These are phyloP conservation scores for Rugalucina vietnamica DNA, from an alignment of 2,888 invertebrate genomes.

Conservation along the genomic window DNA sequence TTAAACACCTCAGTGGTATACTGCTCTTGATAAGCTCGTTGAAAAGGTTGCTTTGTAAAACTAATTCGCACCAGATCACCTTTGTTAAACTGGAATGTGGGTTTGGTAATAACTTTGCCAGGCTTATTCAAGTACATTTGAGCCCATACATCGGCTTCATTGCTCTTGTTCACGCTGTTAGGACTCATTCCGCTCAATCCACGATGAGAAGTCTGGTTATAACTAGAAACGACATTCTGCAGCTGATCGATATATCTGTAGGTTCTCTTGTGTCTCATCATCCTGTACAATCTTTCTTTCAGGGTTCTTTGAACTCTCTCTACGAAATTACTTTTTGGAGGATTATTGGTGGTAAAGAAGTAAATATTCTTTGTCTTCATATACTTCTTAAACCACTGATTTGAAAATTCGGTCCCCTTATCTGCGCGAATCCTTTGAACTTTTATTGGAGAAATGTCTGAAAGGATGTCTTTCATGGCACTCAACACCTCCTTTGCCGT, in stretches of 20 bases:
- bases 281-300: constrained; percentile 42
- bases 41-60: background rate
- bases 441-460: background rate
- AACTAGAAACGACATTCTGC: constrained; percentile 35
- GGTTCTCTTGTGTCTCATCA: constrained; percentile 42
- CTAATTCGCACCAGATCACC: background rate
- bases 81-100: background rate
- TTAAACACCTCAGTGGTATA: constrained; percentile 37
- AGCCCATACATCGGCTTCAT: constrained; percentile 40
- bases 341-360: constrained; percentile 36
- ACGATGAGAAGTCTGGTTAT: constrained; percentile 35
- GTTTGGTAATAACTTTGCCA: background rate
- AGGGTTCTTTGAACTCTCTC: constrained; percentile 42
- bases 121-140: constrained; percentile 34
- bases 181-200: constrained; percentile 34
- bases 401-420: constrained; percentile 45
- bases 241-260: constrained; percentile 52
- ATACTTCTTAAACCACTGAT: constrained; percentile 37
- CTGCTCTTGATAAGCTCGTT: background rate
- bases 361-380: constrained; percentile 44
- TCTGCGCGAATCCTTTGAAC: constrained; percentile 40
- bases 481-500: constrained; percentile 32
- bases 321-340: constrained; percentile 38
- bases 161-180: constrained; percentile 25
- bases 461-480: constrained; percentile 44